Evolutionary conservation across 2,888 invertebrate species (phyloP), one percentile per base, ranked within the genome.

Genomic region (Notodonta dromedarius): DNA sequence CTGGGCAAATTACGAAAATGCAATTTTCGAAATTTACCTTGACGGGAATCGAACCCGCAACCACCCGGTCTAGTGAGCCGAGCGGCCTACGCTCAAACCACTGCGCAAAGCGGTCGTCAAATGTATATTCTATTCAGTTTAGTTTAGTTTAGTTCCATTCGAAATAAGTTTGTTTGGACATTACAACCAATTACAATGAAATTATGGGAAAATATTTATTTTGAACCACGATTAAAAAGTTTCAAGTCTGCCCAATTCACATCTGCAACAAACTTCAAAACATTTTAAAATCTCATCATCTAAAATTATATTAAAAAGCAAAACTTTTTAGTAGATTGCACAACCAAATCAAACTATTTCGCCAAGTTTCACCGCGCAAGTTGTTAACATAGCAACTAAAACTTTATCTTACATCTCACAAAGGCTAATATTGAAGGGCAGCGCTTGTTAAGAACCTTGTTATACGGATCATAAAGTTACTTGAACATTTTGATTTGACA

Each of bases 221-320:
- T 24, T 24, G 24, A 24, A 24, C 24, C 24, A 24, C 24, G 24
- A 24, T 24, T 24, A 24, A 40, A 40, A 40, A 5, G 2, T 9
- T 65, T 65, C 74, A 70, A 67, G 69, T n/a, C n/a, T 76, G 57
- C 65, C 62, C 69, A 72, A 74, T 70, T 73, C 67, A 71, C 58
- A 60, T 55, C 64, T 59, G 62, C 62, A 62, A 53, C 58, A 50
- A 46, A 24, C 13, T n/a, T 46, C 46, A 46, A 46, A 46, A n/a
- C 46, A 46, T n/a, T n/a, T 46, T 46, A 46, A 46, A 46, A 46
- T 46, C 46, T n/a, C 46, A 46, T n/a, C 13, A 50, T 50, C 16
- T 50, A 16, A 16, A 50, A 50, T 50, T 14, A 24, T 50, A 16
- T 9, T 9, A 50, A 50, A 50, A 50, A 50, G 16, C 9, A 2